Evolutionary conservation across 2,888 invertebrate genomes (phyloP).

Genomic region (Parnassius orleans): DNA sequence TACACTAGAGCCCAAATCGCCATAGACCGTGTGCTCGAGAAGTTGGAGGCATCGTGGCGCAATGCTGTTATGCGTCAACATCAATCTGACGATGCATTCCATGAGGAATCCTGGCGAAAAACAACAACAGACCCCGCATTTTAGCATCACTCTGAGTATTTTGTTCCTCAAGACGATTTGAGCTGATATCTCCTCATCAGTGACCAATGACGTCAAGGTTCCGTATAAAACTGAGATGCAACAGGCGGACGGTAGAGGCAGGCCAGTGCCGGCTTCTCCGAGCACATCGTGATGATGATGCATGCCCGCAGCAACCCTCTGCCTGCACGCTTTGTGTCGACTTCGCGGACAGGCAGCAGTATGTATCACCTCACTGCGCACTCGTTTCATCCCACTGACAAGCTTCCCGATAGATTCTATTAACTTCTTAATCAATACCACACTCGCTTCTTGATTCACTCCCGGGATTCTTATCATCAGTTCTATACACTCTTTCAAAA

Average conservation of each 20-base stretch:
- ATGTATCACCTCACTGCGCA: slow-evolving; percentile 80
- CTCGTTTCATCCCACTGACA: slow-evolving; percentile 78
- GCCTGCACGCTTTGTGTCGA: slow-evolving; percentile 75
- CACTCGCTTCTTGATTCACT: slow-evolving; percentile 54
- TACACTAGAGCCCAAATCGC: slow-evolving; percentile 78
- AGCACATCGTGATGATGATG: slow-evolving; percentile 83
- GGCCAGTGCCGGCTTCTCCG: slow-evolving; percentile 68
- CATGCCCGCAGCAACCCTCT: slow-evolving; percentile 63
- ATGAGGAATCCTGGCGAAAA: slow-evolving; percentile 78
- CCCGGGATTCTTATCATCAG: slow-evolving; percentile 77
- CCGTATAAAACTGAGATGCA: slow-evolving; percentile 81
- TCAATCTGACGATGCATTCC: slow-evolving; percentile 71
- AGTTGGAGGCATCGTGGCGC: slow-evolving; percentile 72
- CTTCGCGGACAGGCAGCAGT: slow-evolving; percentile 73
- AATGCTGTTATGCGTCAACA: slow-evolving; percentile 61
- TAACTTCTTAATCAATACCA: slow-evolving; percentile 73
- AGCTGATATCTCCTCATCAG: slow-evolving; percentile 65
- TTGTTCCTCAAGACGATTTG: slow-evolving; percentile 62
- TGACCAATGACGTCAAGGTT: slow-evolving; percentile 70
- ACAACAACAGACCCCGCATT: slow-evolving; percentile 83
- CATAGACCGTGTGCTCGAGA: slow-evolving; percentile 81
- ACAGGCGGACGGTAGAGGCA: slow-evolving; percentile 70
- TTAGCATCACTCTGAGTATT: slow-evolving; percentile 77
- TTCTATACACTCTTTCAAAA: slow-evolving; percentile 78
- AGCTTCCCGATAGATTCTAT: slow-evolving; percentile 80